A percentile compares a stretch with the other conserved stretches of the same genome.
These are phyloP conservation scores for Daubentonia madagascariensis DNA, from an alignment of 2,113 vertebrate species.

Conservation along the genomic window DNA sequence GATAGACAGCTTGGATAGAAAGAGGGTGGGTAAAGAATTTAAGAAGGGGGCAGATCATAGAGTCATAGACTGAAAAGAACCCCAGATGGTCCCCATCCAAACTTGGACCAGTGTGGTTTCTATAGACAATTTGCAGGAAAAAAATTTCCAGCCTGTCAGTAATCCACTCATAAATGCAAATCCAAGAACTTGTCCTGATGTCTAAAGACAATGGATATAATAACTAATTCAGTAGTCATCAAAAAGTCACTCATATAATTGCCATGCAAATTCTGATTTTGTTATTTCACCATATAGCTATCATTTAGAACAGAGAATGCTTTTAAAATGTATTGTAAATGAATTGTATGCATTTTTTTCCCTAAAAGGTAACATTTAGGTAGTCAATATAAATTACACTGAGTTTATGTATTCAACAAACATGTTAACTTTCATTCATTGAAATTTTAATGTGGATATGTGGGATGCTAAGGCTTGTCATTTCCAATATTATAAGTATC, in stretches of 20 bases:
- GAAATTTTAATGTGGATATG: constrained; percentile 59
- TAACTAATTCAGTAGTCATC: not conserved
- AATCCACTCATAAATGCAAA: not conserved
- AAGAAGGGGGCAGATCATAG: not conserved
- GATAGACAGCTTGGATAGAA: not conserved
- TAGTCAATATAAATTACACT: not conserved
- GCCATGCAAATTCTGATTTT: not conserved
- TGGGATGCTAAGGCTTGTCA: constrained; percentile 61
- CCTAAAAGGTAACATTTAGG: not conserved
- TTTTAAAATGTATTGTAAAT: constrained; percentile 41
- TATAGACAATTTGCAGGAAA: not conserved
- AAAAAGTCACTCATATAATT: not conserved
- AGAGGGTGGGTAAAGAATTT: not conserved
- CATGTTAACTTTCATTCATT: constrained; percentile 52
- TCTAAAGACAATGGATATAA: not conserved
- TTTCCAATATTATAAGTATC: constrained; percentile 71
- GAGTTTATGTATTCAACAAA: constrained; percentile 16
- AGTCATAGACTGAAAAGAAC: not conserved
- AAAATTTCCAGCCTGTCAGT: not conserved
- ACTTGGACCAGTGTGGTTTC: not conserved
- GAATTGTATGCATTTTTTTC: not conserved
- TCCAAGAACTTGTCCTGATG: not conserved
- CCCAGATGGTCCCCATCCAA: not conserved
- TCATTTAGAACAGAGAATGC: not conserved
- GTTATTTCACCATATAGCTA: not conserved